These are phyloP conservation scores for Habrosyne pyritoides DNA, from an alignment of 2,888 invertebrate species.

Conservation along the genomic window DNA sequence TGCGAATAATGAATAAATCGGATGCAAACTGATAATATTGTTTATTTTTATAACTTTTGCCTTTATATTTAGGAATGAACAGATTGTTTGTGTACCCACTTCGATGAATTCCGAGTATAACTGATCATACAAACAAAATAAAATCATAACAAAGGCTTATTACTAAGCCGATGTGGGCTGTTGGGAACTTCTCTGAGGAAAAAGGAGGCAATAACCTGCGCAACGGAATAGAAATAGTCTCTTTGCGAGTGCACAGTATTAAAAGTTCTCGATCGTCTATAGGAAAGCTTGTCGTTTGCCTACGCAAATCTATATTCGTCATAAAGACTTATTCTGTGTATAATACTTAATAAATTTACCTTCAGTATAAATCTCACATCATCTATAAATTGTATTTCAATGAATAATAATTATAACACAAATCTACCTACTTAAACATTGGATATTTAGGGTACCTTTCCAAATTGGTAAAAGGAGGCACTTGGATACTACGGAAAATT, in stretches of 20 bases:
- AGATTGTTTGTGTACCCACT: not conserved
- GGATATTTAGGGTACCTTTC: no score
- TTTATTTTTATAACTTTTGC: not conserved
- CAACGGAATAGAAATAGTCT: conserved; percentile 29
- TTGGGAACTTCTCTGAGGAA: conserved; percentile 24
- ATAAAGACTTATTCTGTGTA: no score
- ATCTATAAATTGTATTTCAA: no score
- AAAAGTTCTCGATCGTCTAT: conserved; percentile 14
- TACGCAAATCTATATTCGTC: no score
- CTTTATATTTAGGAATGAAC: not conserved
- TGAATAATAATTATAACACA: no score
- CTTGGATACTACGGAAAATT: no score
- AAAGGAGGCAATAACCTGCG: conserved; percentile 35
- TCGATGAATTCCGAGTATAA: not conserved
- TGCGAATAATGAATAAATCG: conserved; percentile 14
- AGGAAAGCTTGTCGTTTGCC: not conserved
- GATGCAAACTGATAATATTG: not conserved
- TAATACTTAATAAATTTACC: no score
- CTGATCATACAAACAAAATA: not conserved
- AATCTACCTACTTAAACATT: no score
- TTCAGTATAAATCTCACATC: no score
- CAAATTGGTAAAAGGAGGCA: no score
- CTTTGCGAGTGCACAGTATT: conserved; percentile 24
- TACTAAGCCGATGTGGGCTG: conserved; percentile 22
- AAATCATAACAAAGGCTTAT: not conserved